Evolutionary conservation across 2,888 invertebrate genomes (phyloP).

Genomic region (Harpalus rufipes): DNA sequence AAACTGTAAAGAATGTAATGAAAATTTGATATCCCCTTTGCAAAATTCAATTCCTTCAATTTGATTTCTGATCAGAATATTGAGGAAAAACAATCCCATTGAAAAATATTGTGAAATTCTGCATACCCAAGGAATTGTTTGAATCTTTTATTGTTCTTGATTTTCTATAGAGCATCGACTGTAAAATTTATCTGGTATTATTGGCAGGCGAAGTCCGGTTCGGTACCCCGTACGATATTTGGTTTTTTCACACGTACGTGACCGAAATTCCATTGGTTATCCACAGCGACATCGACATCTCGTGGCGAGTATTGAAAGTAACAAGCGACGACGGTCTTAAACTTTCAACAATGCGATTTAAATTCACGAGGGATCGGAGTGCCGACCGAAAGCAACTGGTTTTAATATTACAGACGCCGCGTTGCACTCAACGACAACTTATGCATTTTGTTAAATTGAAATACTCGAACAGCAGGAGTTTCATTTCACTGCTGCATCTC

Average conservation of each 20-base stretch:
- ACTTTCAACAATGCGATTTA: constrained; percentile 63
- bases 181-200: not conserved
- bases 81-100: not conserved
- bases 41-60: not conserved
- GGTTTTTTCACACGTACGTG: constrained; percentile 18
- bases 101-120: not conserved
- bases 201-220: not conserved
- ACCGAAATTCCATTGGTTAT: constrained; percentile 47
- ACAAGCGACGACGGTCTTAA: constrained; percentile 57
- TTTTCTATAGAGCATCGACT: not conserved
- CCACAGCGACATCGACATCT: constrained; percentile 27
- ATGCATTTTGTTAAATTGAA: constrained; percentile 54
- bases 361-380: constrained; percentile 49
- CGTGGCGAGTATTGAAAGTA: constrained; percentile 54
- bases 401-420: constrained; percentile 55
- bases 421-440: constrained; percentile 51
- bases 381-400: constrained; percentile 54
- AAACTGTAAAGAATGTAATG: too few relatives aligned
- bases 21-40: not conserved
- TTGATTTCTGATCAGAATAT: not conserved
- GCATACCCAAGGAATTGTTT: not conserved
- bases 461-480: constrained; percentile 22
- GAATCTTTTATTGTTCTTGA: not conserved
- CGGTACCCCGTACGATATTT: not conserved
- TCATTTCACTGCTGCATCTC: not conserved